Conservation (phyloP, 2,797 vertebrate genomes). For the Oryzias dopingdopingensis region DNA sequence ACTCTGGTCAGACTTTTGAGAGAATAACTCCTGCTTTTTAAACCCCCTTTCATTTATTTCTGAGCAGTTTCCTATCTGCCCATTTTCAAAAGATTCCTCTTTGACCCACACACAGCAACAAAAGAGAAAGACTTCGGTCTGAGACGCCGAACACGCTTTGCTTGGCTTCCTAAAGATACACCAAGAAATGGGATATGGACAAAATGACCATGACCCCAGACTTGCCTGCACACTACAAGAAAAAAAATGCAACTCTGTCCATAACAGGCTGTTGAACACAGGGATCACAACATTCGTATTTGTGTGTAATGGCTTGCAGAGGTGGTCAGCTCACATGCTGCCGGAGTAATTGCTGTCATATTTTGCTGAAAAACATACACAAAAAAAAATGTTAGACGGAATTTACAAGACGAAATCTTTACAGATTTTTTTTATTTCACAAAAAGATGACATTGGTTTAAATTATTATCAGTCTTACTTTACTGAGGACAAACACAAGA, state of each 20-base stretch:
- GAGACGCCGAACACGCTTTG: constrained; percentile 45
- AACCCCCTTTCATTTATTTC: constrained; percentile 74
- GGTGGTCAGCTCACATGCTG: constrained; percentile 56
- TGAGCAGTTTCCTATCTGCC: constrained; percentile 75
- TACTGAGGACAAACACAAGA: no score
- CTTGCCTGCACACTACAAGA: constrained; percentile 71
- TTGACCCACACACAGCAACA: constrained; percentile 79
- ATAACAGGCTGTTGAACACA: constrained; percentile 66
- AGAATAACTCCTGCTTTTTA: constrained; percentile 73
- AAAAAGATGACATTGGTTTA: no score
- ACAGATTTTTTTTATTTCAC: constrained; percentile 7
- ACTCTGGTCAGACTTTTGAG: constrained; percentile 76
- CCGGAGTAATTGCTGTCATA: constrained; percentile 69
- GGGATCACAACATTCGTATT: constrained; percentile 70
- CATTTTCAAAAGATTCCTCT: constrained; percentile 82
- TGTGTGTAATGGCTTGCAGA: constrained; percentile 71
- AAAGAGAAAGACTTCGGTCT: constrained; percentile 69
- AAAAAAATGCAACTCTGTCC: constrained; percentile 68
- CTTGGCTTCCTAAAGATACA: constrained; percentile 69
- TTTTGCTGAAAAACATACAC: constrained; percentile 42
- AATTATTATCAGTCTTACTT: no score
- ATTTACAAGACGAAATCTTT: constrained; percentile 37
- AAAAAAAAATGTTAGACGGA: constrained; percentile 39
- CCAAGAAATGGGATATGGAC: constrained; percentile 77
- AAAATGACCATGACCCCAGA: constrained; percentile 79